These are phyloP conservation scores for Mormoops blainvillei DNA, from an alignment of 2,113 vertebrate genomes.

Conservation along the genomic window DNA sequence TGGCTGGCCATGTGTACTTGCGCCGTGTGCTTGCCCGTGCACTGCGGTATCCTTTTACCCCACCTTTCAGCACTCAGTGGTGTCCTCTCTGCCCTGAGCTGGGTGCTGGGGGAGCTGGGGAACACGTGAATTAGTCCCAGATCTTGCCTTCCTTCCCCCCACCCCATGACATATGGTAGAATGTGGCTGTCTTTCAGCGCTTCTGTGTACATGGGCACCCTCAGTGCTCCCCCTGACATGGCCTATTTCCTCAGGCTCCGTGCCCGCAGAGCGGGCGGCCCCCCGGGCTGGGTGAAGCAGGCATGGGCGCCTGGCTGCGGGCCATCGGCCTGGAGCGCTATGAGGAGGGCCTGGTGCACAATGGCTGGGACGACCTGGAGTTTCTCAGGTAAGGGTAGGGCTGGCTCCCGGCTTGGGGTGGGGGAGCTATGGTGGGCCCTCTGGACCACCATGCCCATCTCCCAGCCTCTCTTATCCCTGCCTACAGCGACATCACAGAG, in stretches of 20 bases:
- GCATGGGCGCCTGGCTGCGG: slow-evolving; percentile 93
- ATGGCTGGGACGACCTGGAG: slow-evolving; percentile 97
- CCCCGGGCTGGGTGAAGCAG: slow-evolving; percentile 81
- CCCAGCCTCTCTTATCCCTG: background rate
- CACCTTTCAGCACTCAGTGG: background rate
- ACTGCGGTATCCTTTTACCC: background rate
- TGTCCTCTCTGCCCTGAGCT: background rate
- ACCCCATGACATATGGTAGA: background rate
- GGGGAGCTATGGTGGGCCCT: background rate
- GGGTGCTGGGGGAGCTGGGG: background rate
- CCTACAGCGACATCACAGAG: slow-evolving; percentile 92
- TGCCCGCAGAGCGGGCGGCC: slow-evolving; percentile 84
- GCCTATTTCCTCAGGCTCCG: slow-evolving; percentile 67
- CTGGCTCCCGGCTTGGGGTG: background rate
- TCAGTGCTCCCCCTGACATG: background rate
- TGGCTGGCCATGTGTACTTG: background rate
- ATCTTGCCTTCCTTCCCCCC: background rate
- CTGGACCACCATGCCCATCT: background rate
- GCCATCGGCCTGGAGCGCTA: slow-evolving; percentile 91
- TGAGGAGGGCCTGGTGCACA: slow-evolving; percentile 92
- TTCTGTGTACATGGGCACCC: background rate
- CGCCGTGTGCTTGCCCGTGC: background rate
- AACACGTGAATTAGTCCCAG: background rate
- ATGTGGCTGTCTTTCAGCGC: background rate
- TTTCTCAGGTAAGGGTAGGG: slow-evolving; percentile 89